Base-by-base conservation (phyloP, 2,797 vertebrate species). In the Lerista edwardsae region DNA sequence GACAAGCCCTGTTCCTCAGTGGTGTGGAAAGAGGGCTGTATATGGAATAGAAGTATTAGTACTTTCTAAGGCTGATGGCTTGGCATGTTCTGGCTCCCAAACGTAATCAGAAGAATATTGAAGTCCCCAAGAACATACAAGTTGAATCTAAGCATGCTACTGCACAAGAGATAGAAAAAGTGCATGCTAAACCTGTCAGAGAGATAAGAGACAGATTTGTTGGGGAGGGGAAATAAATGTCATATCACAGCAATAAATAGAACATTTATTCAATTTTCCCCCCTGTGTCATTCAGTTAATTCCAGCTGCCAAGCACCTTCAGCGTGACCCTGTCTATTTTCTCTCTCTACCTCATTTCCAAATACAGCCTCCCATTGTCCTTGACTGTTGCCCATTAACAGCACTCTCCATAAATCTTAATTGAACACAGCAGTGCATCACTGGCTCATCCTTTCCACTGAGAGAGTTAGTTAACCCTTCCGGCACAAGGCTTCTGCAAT, bases 381-480 rank as follows among this genome's bases (percentile, higher is more conserved):
- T 90, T 88, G 81, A 86, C 83, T 88, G 57, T 75, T 91, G 64
- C 29, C 39, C 74, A 83, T 92, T 86, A 91, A 27, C 84, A 57
- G 59, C 65, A 6, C 62, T 69, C 7, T 76, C 61, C 76, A 23
- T 88, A 84, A 91, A 91, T 79, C 73, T 85, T 83, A 90, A 89
- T 75, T 90, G 65, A 23, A 87, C 65, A 75, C 65, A 88, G 84
- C 64, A 89, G 57, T 72, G 3, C 14, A 39, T 69, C 62, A 85
- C 73, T 89, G 83, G 57, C 17, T 90, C 64, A 79, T 41, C 76
- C 44, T 86, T 19, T 59, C 27, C 8, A 64, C 51, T 69, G 80
- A 87, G 2, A 9, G 47, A 4, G 29, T 82, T 55, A 3, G n/a
- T 83, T 82, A 87, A 75, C n/a, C 62, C 44, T 86, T 85, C 59